A percentile compares a stretch with the other conserved stretches of the same genome.
Evolutionary conservation across 2,888 invertebrate genomes (phyloP).

Genomic region (Quadroppia sp.): DNA sequence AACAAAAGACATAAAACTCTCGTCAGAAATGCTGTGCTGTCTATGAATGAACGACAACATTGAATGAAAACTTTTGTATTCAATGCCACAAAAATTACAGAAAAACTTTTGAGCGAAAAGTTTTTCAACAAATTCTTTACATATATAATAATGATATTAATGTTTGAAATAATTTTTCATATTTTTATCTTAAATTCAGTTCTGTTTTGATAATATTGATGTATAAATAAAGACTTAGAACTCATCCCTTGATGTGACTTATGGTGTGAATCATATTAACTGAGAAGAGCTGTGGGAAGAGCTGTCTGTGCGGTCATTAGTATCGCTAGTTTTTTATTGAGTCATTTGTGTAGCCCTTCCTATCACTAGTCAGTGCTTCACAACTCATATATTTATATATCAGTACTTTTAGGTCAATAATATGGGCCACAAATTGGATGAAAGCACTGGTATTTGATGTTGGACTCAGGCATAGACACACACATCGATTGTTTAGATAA

Average conservation of each 20-base stretch:
- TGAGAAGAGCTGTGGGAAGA: neutral
- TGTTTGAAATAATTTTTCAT: too few relatives aligned
- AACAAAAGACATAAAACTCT: too few relatives aligned
- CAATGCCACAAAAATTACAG: too few relatives aligned
- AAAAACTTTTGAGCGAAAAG: too few relatives aligned
- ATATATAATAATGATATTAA: too few relatives aligned
- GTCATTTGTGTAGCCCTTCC: slow-evolving; percentile 26
- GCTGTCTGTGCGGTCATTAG: slow-evolving; percentile 17
- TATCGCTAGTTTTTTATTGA: slow-evolving; percentile 25
- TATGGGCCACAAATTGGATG: slow-evolving; percentile 35
- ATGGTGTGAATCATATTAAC: neutral
- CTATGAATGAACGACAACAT: too few relatives aligned
- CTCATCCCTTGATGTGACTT: neutral
- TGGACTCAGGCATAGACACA: neutral
- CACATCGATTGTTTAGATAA: slow-evolving; percentile 21
- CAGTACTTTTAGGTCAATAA: slow-evolving; percentile 33
- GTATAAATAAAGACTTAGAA: slow-evolving; percentile 24
- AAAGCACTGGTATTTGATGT: neutral
- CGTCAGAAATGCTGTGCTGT: too few relatives aligned
- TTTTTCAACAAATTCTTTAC: too few relatives aligned
- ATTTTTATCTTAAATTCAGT: too few relatives aligned
- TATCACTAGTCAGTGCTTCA: slow-evolving; percentile 22
- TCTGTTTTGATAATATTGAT: neutral
- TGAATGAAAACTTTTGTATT: too few relatives aligned
- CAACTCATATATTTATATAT: slow-evolving; percentile 21